Evolutionary conservation across 2,113 vertebrate species (phyloP).

Genomic region (Phyllostomus discolor): DNA sequence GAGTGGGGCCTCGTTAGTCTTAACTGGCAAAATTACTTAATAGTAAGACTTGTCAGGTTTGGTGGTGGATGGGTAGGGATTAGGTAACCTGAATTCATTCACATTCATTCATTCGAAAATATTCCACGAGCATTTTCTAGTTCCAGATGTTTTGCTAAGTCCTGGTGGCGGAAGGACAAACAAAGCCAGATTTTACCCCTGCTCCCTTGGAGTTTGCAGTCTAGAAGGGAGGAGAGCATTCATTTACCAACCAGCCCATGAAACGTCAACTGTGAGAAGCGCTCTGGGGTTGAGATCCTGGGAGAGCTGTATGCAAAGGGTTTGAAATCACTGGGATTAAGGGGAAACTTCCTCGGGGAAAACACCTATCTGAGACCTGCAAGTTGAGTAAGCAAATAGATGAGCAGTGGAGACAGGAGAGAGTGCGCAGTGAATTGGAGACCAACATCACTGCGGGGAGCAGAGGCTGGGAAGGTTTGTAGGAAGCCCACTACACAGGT

Average conservation of each 20-base stretch:
- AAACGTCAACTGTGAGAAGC: background rate
- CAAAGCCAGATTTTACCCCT: background rate
- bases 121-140: background rate
- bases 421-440: background rate
- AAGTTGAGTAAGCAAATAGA: background rate
- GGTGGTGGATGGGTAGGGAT: background rate
- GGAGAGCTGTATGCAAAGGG: background rate
- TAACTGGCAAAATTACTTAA: background rate
- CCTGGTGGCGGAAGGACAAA: background rate
- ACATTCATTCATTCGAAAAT: background rate
- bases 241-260: background rate
- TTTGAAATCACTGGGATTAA: background rate
- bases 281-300: background rate
- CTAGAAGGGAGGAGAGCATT: background rate
- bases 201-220: background rate
- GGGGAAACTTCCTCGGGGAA: background rate
- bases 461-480: background rate
- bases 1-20: background rate
- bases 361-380: background rate
- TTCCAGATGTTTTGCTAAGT: background rate
- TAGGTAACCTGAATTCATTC: background rate
- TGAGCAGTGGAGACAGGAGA: background rate
- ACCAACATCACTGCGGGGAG: rapidly evolving
- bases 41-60: background rate
- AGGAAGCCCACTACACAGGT: background rate